Base-by-base conservation (phyloP, 2,797 vertebrate species). In the Falco concolor region DNA sequence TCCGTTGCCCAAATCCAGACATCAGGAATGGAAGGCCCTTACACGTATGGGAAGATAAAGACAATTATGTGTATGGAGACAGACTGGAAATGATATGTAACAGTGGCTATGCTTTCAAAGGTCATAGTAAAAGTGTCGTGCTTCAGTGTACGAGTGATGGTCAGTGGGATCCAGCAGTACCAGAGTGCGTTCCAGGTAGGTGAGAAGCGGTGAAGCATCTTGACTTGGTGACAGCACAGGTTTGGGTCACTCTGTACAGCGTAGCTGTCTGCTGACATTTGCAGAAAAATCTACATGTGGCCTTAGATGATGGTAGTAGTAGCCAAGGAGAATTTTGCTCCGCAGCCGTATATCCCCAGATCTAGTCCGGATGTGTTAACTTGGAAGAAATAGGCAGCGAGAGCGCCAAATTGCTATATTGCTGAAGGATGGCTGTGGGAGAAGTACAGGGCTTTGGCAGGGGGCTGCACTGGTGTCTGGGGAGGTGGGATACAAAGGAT, bases 41-140 rank as follows among this genome's bases (percentile, higher is more conserved):
- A 10, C 0, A 0, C 21, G 0, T 0, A 0, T 52, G 47, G 88
- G 4, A 5, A 0, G 0, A 1, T 14, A 38, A 4, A 1, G 28
- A 17, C 1, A 0, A 2, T 9, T 95, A 91, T 0, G 0, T 0
- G 15, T 90, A 54, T 0, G 77, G 70, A 17, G 63, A 95, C 47
- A 59, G 2, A 0, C 22, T 96, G 63, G 22, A 13, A 5, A 19
- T 96, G 3, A 9, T 0, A 0, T 97, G 96, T 13, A 4, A 34
- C 0, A 40, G 60, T 4, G 95, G 96, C 14, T 96, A 90, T 2
- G 1, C 11, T 7, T 17, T 95, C 80, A 12, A 14, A 28, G 40
- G 25, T 6, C 24, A 0, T 0, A 3, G 9, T 3, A 6, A 1
- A 4, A 21, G 4, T 5, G 0, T 90, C 5, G 28, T 10, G 22